Evolutionary conservation across 2,113 vertebrate genomes (phyloP).

Genomic region (Syngnathoides biaculeatus): DNA sequence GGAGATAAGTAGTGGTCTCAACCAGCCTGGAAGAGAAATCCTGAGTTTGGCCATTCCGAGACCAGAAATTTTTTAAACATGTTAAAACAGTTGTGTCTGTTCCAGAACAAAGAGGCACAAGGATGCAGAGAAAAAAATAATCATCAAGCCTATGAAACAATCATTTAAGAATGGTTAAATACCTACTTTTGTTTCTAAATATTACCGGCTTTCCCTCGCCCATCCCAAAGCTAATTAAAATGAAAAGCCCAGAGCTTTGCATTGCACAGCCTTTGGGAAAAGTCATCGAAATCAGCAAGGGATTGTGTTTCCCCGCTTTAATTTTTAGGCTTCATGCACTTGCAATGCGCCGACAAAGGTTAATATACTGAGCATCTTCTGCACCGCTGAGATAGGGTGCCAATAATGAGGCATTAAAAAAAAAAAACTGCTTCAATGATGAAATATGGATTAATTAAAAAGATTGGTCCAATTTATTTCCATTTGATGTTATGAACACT

Average conservation of each 20-base stretch:
- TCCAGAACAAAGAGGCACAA: neutral
- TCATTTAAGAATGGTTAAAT: neutral
- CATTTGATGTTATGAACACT: neutral
- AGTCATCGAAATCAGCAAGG: constrained; percentile 23
- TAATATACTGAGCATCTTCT: constrained; percentile 16
- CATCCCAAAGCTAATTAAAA: constrained; percentile 40
- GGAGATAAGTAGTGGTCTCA: no score
- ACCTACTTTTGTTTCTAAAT: constrained; percentile 9
- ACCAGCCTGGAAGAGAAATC: no score
- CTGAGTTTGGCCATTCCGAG: no score
- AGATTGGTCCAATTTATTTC: neutral
- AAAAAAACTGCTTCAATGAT: neutral
- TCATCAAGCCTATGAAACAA: neutral
- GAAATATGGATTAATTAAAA: neutral
- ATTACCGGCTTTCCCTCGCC: constrained; percentile 20
- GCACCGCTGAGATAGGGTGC: neutral
- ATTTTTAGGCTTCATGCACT: neutral
- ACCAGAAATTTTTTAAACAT: no score
- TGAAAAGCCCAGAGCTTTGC: constrained; percentile 34
- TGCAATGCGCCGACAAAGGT: constrained; percentile 4
- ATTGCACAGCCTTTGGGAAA: constrained; percentile 6
- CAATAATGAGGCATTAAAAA: neutral
- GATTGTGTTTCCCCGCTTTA: neutral
- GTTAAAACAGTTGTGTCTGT: neutral
- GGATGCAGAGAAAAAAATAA: neutral